phyloP scores from a whole-genome alignment of 2,888 invertebrate genomes.

The Hypercompe scribonia region DNA sequence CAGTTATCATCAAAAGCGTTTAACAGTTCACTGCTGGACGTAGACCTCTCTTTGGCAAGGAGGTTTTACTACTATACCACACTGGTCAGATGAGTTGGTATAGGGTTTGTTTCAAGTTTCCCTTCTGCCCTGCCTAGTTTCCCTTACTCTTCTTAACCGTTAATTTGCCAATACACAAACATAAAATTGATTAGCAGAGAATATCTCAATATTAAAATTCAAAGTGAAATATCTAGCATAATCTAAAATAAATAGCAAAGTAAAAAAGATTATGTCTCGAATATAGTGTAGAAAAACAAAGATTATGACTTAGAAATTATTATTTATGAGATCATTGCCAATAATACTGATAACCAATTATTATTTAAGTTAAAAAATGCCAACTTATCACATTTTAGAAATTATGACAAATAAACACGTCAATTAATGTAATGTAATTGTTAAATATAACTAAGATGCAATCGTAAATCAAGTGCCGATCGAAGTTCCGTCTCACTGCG shows the following conservation, averaged over 20 bases:
- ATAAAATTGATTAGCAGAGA: too few relatives aligned
- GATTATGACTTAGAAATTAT: background rate
- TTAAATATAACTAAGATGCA: background rate
- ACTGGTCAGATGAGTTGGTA: too few relatives aligned
- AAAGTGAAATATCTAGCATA: background rate
- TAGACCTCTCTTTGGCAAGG: too few relatives aligned
- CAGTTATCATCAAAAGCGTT: too few relatives aligned
- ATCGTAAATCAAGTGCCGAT: background rate
- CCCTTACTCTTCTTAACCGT: too few relatives aligned
- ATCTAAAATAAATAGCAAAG: background rate
- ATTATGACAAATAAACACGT: background rate
- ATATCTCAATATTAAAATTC: too few relatives aligned
- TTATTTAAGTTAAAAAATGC: background rate
- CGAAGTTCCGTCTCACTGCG: constrained; percentile 4
- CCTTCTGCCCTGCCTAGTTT: too few relatives aligned
- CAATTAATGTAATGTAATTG: background rate
- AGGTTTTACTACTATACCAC: too few relatives aligned
- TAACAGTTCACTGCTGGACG: too few relatives aligned
- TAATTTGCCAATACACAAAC: too few relatives aligned
- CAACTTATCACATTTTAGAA: background rate
- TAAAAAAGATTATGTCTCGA: background rate
- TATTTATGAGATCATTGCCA: background rate
- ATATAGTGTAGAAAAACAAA: background rate
- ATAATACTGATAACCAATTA: background rate
- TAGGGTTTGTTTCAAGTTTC: too few relatives aligned